Conservation (phyloP, 2,797 vertebrate genomes). For the Sarcophilus harrisii region DNA sequence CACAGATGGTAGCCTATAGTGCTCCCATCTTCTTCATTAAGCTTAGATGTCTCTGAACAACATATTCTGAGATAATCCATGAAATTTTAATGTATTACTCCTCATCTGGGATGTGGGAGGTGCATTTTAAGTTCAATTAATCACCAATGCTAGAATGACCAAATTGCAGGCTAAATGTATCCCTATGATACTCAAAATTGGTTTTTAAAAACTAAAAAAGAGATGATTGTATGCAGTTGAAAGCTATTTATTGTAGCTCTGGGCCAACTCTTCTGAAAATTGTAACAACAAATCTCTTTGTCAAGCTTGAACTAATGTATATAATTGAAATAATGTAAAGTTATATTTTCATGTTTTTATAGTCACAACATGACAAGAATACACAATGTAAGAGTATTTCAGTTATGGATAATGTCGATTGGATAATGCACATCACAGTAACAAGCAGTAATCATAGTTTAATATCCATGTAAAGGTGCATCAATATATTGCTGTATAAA, state of each 20-base stretch:
- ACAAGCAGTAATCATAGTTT: slow-evolving; percentile 86
- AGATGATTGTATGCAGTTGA: slow-evolving; percentile 79
- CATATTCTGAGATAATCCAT: slow-evolving; percentile 55
- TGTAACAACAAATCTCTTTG: slow-evolving; percentile 82
- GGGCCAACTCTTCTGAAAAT: slow-evolving; percentile 86
- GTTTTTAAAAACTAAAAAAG: slow-evolving; percentile 78
- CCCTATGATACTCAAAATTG: slow-evolving; percentile 78
- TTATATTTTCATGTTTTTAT: slow-evolving; percentile 93
- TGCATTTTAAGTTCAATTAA: slow-evolving; percentile 77
- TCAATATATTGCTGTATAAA: slow-evolving; percentile 87
- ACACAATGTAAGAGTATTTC: slow-evolving; percentile 87
- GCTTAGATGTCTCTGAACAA: slow-evolving; percentile 59
- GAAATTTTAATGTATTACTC: slow-evolving; percentile 73
- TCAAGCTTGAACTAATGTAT: slow-evolving; percentile 88
- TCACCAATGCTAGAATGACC: slow-evolving; percentile 83
- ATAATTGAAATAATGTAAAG: slow-evolving; percentile 90
- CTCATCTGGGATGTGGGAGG: slow-evolving; percentile 82
- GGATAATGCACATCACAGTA: slow-evolving; percentile 85
- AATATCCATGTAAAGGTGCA: slow-evolving; percentile 88
- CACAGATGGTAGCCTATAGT: not conserved
- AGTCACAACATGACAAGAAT: slow-evolving; percentile 85
- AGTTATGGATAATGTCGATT: slow-evolving; percentile 85
- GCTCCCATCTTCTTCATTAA: slow-evolving; percentile 33
- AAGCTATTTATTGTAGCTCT: slow-evolving; percentile 86
- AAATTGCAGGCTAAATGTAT: slow-evolving; percentile 84